These are phyloP conservation scores for Gastrophryne carolinensis DNA, from an alignment of 2,797 vertebrate species.

Conservation along the genomic window DNA sequence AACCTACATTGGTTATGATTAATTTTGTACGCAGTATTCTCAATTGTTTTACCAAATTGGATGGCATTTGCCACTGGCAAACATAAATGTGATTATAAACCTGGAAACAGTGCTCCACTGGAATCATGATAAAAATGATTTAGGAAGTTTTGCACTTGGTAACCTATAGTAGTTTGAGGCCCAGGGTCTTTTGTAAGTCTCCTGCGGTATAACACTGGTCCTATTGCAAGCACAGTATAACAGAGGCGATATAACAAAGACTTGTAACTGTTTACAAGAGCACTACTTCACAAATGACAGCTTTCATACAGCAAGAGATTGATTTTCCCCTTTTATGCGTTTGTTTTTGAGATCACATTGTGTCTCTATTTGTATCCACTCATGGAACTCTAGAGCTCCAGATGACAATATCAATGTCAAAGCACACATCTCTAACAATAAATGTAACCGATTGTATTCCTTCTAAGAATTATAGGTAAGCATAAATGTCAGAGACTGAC, in stretches of 20 bases:
- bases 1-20: too few relatives aligned
- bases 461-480: neutral
- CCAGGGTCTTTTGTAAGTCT: neutral
- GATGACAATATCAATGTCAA: neutral
- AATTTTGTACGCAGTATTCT: too few relatives aligned
- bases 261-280: slow-evolving; percentile 11
- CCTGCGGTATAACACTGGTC: neutral
- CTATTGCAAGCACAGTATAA: neutral
- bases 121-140: too few relatives aligned
- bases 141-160: too few relatives aligned
- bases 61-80: too few relatives aligned
- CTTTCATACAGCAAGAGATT: slow-evolving; percentile 14
- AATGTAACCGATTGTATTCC: neutral
- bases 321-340: neutral
- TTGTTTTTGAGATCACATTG: neutral
- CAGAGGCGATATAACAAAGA: neutral
- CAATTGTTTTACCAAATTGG: too few relatives aligned
- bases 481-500: neutral
- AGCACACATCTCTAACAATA: neutral
- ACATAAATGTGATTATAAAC: too few relatives aligned
- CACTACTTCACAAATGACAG: slow-evolving; percentile 12
- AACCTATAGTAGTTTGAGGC: too few relatives aligned
- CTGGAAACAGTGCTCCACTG: too few relatives aligned
- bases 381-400: neutral
- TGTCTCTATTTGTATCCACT: neutral